Conservation (phyloP, 2,888 invertebrate genomes). For the Empis livida region DNA sequence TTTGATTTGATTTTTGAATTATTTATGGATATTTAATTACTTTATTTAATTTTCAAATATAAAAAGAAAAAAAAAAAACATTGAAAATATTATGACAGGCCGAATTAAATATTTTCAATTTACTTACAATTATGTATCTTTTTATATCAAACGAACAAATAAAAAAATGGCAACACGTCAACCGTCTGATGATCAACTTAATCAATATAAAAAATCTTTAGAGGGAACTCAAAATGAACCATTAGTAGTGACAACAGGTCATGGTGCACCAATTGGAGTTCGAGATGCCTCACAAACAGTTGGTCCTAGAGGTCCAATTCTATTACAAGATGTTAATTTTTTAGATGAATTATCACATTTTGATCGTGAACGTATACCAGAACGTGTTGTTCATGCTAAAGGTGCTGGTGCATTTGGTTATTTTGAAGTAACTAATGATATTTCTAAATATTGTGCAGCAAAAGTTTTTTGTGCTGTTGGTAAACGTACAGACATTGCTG, state of each 20-base stretch:
- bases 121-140: too few relatives aligned
- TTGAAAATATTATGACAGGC: too few relatives aligned
- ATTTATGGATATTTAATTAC: too few relatives aligned
- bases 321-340: constrained; percentile 73
- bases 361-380: constrained; percentile 86
- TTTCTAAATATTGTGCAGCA: constrained; percentile 64
- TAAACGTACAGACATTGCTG: constrained; percentile 65
- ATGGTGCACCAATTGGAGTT: constrained; percentile 62
- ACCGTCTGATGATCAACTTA: too few relatives aligned
- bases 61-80: too few relatives aligned
- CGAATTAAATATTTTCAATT: too few relatives aligned
- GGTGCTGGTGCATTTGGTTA: constrained; percentile 84
- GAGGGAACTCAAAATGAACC: too few relatives aligned
- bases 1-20: too few relatives aligned
- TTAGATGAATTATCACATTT: constrained; percentile 74
- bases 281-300: constrained; percentile 57
- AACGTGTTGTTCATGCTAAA: constrained; percentile 89
- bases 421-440: constrained; percentile 80
- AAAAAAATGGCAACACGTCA: too few relatives aligned
- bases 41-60: too few relatives aligned
- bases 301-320: constrained; percentile 76
- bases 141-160: too few relatives aligned
- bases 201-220: too few relatives aligned
- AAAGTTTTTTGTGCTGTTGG: constrained; percentile 64
- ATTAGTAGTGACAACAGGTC: constrained; percentile 58